Evolutionary conservation across 2,888 invertebrate genomes (phyloP).

Genomic region (Thera britannica): DNA sequence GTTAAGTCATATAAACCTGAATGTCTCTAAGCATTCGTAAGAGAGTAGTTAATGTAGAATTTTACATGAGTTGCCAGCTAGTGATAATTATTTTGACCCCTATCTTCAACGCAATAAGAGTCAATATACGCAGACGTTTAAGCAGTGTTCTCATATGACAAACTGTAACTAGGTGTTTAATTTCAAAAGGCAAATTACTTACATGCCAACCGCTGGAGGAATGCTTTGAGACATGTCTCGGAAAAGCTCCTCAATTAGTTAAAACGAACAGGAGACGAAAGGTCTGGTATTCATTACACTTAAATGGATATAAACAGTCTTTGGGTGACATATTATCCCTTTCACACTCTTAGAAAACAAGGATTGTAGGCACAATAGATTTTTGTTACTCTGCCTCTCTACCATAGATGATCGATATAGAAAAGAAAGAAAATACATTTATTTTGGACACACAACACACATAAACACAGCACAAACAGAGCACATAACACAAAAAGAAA

Average conservation of each 20-base stretch:
- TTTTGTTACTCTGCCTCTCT: no score
- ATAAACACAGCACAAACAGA: no score
- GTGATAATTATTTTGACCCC: slow-evolving; percentile 14
- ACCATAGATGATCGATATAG: no score
- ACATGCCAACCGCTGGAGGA: slow-evolving; percentile 34
- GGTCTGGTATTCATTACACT: slow-evolving; percentile 20
- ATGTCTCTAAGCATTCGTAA: slow-evolving; percentile 17
- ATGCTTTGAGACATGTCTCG: slow-evolving; percentile 32
- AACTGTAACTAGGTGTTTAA: slow-evolving; percentile 33
- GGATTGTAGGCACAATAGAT: no score
- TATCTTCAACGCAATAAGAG: slow-evolving; percentile 7
- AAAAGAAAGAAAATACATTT: no score
- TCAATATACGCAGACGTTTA: slow-evolving; percentile 1
- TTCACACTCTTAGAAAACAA: no score
- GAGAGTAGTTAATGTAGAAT: slow-evolving; percentile 18
- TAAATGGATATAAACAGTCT: neutral
- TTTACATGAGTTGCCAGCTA: slow-evolving; percentile 12
- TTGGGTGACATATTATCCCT: no score
- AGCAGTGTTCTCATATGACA: slow-evolving; percentile 25
- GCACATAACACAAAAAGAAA: no score
- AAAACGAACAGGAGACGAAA: slow-evolving; percentile 15
- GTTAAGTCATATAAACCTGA: slow-evolving; percentile 17
- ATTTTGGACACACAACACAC: no score
- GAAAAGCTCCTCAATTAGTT: slow-evolving; percentile 32
- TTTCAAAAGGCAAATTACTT: slow-evolving; percentile 35